Percentiles rank a stretch among this genome's conserved stretches.
phyloP scores from a whole-genome alignment of 2,797 vertebrate genomes.

The Squalus acanthias region DNA sequence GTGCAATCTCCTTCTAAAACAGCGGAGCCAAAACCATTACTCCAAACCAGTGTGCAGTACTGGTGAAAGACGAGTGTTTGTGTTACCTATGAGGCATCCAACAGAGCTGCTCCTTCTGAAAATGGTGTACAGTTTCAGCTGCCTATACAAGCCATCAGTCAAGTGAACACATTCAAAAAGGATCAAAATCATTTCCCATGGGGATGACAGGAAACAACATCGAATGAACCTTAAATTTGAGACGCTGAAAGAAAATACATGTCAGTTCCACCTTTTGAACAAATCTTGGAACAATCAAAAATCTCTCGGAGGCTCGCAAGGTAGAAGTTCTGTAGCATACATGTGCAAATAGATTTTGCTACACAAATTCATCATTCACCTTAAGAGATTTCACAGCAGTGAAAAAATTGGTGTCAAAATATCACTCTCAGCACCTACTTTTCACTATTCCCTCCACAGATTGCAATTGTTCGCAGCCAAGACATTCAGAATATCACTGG shows the following conservation, averaged over 20 bases:
- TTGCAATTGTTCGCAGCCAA: neutral
- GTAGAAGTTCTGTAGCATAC: neutral
- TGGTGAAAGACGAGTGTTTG: neutral
- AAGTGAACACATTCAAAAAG: neutral
- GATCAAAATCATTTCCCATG: neutral
- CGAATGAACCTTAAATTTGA: neutral
- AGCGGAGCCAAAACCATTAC: neutral
- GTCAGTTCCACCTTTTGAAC: neutral
- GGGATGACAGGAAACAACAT: neutral
- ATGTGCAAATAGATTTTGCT: no score
- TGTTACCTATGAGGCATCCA: slow-evolving; percentile 11
- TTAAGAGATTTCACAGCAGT: neutral
- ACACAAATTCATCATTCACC: neutral
- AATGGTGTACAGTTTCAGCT: neutral
- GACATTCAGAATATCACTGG: neutral
- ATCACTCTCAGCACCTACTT: neutral
- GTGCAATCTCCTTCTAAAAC: neutral
- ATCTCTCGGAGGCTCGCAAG: neutral
- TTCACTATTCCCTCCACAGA: neutral
- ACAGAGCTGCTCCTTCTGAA: neutral
- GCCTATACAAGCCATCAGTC: neutral
- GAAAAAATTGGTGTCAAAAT: neutral
- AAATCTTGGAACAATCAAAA: neutral
- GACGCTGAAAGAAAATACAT: neutral
- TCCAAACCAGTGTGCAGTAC: neutral